Evolutionary conservation across 1,140 invertebrate genomes (phyloP), one percentile per base, ranked within the genome.

Genomic region (Danaus plexippus): DNA sequence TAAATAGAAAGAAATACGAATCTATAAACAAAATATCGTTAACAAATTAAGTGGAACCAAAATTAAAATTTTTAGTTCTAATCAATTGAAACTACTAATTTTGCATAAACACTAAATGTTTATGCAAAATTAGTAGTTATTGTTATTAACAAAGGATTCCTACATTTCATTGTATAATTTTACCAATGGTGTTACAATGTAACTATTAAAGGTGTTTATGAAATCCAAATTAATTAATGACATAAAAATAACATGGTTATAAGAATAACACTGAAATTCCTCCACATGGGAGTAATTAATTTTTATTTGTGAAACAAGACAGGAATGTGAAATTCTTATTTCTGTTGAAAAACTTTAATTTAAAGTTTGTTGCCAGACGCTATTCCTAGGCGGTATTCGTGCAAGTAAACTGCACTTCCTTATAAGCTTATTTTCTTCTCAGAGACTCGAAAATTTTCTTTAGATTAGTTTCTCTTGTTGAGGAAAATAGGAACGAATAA

Each of bases 391-490:
- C 75, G 66, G 73, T 71, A 68, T 80, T 74, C 76, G 73, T 80
- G 71, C 73, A 75, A 70, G 74, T 64, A 82, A 85, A 84, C 77
- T 87, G 79, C 77, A 84, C 73, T 81, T 79, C 78, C 81, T 82
- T 85, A 83, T 83, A 82, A 87, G 81, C 80, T 87, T 81, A 85
- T 87, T 87, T 85, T 85, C 79, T 81, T 85, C 71, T 73, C 66
- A 71, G 77, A 63, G 72, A 75, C 80, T 80, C 77, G 77, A 84
- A 86, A 83, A 85, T 85, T 85, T 85, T 84, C 79, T 87, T 85
- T 85, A 82, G 77, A 85, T 85, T 87, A 87, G 84, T 87, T 87
- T 84, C 75, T 84, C 77, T 85, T 84, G 79, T 87, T 85, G 79
- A 63, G 80, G 73, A 84, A 82, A 87, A 85, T 78, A 82, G 71